These are phyloP conservation scores for Lagocephalus sceleratus DNA, from an alignment of 2,797 vertebrate species.

Conservation along the genomic window DNA sequence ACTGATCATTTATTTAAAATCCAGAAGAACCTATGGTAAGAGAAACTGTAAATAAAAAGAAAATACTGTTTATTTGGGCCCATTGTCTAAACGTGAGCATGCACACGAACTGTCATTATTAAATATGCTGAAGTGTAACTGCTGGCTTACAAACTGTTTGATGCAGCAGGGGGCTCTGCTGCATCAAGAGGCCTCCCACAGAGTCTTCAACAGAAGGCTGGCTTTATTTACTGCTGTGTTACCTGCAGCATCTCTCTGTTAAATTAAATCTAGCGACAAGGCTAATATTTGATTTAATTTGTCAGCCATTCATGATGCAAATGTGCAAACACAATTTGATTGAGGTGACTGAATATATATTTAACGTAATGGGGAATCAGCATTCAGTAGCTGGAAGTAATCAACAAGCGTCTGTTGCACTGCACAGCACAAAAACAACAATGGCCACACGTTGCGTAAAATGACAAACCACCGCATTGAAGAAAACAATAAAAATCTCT, in stretches of 20 bases:
- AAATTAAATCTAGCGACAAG: conserved; percentile 33
- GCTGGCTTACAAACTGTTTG: conserved; percentile 28
- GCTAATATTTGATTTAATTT: conserved; percentile 42
- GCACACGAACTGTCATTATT: conserved; percentile 12
- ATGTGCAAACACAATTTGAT: conserved; percentile 30
- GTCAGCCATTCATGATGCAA: conserved; percentile 18
- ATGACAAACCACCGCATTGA: too few species aligned
- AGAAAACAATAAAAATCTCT: too few species aligned
- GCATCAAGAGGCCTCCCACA: conserved; percentile 41
- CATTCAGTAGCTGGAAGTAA: conserved; percentile 1
- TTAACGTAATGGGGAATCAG: conserved; percentile 16
- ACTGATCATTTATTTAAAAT: neutral
- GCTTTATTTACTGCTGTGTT: conserved; percentile 46
- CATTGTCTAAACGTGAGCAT: conserved; percentile 9
- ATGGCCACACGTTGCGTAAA: too few species aligned
- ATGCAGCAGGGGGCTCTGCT: conserved; percentile 51
- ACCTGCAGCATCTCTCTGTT: conserved; percentile 17
- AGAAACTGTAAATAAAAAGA: neutral
- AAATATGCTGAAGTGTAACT: conserved; percentile 21
- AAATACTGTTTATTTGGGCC: neutral
- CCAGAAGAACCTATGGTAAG: neutral
- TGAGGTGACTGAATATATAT: conserved; percentile 26
- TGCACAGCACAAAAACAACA: too few species aligned
- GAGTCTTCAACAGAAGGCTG: conserved; percentile 35
- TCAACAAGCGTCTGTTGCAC: too few species aligned